Conservation (phyloP, 2,888 invertebrate species). For the Patella ulyssiponensis region DNA sequence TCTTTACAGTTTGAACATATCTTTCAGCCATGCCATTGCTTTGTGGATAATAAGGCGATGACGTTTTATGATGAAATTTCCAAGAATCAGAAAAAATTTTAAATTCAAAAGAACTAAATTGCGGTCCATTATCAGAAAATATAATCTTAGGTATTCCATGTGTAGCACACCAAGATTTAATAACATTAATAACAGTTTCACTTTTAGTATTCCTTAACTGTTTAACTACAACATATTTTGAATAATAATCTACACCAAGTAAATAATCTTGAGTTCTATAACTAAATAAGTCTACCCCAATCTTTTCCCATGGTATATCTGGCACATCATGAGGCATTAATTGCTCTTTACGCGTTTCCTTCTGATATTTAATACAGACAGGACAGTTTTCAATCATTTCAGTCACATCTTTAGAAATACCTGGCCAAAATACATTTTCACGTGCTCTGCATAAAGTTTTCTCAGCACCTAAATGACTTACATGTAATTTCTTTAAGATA, state of each 20-base stretch:
- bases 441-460: background rate
- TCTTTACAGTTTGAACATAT: background rate
- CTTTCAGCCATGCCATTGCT: background rate
- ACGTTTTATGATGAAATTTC: background rate
- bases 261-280: background rate
- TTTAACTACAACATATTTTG: background rate
- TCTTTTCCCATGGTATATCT: background rate
- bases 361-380: background rate
- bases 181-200: background rate
- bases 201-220: background rate
- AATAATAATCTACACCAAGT: slow-evolving; percentile 1
- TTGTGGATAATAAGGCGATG: background rate
- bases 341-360: background rate
- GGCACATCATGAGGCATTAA: background rate
- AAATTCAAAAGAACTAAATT: background rate
- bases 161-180: background rate
- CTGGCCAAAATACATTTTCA: background rate
- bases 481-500: background rate
- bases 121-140: background rate
- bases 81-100: background rate
- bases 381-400: background rate
- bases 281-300: background rate
- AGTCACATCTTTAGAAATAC: slow-evolving; percentile 1
- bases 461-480: background rate
- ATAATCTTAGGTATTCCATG: background rate